Base-by-base conservation (phyloP, 2,888 invertebrate genomes). In the Metopia argyrocephala region DNA sequence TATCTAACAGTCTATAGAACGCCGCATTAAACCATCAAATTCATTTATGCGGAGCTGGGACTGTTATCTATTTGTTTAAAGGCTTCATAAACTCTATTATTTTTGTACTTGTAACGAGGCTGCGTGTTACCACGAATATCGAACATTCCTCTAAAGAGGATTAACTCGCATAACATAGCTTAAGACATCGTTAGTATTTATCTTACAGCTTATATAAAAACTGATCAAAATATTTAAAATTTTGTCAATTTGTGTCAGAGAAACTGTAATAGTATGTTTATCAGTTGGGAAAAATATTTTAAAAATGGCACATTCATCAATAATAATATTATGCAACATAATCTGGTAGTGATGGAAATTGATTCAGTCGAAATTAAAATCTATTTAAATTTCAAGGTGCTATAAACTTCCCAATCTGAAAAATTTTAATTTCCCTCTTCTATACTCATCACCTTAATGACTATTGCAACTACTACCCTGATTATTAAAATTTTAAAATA, bases 101-200 rank as follows among this genome's bases (percentile, higher is more conserved):
- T 38, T 15, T 38, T 38, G 15, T 3, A 12, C 12, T 3, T 90
- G 90, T 90, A 86, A 85, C 90, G 88, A 86, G 87, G 89, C 88
- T 87, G 90, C 90, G 90, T 90, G 90, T 90, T 90, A 89, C 85
- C 83, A 86, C 85, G 87, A 89, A 87, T 84, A 84, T 82, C 76
- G 3, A 38, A 15, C 4, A 1, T 38, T 15, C 38, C 38, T 15
- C 15, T 38, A 15, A 1, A 38, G 38, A 38, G 48, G 15, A 46
- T 38, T 45, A 27, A 87, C 87, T 87, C 87, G 86, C 84, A 87
- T 88, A 90, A 90, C 90, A 90, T 90, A 90, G 90, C 89, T 82
- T 85, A 87, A 86, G 89, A 87, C 87, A 84, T 87, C 87, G 89
- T 87, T 85, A 76, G 65, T 0, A 84, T 89, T 87, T n/a, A 66